These are phyloP conservation scores for Ancistrus triradiatus DNA, from an alignment of 2,113 vertebrate genomes.

Conservation along the genomic window DNA sequence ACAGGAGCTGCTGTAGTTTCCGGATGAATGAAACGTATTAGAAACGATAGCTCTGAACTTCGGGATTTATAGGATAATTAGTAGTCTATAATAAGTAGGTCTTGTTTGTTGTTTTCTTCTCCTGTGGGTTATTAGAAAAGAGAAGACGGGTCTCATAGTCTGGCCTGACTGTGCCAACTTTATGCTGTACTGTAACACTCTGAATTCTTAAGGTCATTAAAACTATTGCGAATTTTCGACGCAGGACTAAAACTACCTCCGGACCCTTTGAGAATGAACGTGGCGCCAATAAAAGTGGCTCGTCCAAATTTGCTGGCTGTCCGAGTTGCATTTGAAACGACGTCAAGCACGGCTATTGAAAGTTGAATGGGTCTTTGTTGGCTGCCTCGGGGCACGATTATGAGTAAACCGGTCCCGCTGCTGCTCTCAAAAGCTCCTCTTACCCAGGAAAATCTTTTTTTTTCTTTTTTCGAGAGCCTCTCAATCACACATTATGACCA, in stretches of 20 bases:
- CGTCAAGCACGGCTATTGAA: conserved; percentile 44
- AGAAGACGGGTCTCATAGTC: too few species aligned
- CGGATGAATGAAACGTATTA: too few species aligned
- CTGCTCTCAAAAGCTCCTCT: conserved; percentile 42
- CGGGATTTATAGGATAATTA: too few species aligned
- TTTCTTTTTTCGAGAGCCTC: conserved; percentile 33
- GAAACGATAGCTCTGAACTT: too few species aligned
- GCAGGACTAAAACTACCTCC: too few species aligned
- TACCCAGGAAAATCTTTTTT: conserved; percentile 31
- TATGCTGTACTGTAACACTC: too few species aligned
- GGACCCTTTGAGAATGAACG: too few species aligned
- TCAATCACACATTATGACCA: conserved; percentile 28
- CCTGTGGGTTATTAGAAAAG: not conserved
- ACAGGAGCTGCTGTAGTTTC: too few species aligned
- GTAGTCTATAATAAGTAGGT: too few species aligned
- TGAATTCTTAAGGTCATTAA: conserved; percentile 15
- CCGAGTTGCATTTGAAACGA: conserved; percentile 33
- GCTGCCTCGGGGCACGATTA: conserved; percentile 48
- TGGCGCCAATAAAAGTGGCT: conserved; percentile 25
- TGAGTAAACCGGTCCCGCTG: conserved; percentile 33
- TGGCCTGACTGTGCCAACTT: too few species aligned
- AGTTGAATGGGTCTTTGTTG: conserved; percentile 50
- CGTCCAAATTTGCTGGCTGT: conserved; percentile 32
- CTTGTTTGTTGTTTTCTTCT: too few species aligned
- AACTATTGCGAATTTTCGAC: conserved; percentile 27